Evolutionary conservation across 2,888 invertebrate genomes (phyloP), one percentile per base, ranked within the genome.

Genomic region (Drosophila antonietae): DNA sequence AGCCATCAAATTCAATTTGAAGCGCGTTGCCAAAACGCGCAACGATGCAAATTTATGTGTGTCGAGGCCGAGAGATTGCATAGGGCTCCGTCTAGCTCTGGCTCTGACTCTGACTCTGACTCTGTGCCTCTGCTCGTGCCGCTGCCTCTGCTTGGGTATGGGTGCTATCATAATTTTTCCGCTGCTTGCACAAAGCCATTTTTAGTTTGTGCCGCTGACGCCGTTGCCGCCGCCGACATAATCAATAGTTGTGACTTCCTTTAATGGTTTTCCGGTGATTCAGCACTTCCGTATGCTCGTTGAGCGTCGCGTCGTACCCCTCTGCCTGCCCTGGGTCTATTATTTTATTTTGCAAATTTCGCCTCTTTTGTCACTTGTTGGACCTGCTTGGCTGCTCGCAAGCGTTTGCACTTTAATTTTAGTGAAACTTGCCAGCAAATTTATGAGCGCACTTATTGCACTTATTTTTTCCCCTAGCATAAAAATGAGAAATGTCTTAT

Each of bases 181-280:
- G 74, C 74, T 75, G 69, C 69, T 80, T 86, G 87, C 83, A 83
- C 78, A 83, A 73, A 78, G 79, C 72, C 64, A 73, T 71, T 87
- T 85, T 85, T 81, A 85, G 85, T 75, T 84, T 72, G 66, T 67
- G 65, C 56, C 67, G 58, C 18, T 75, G 67, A 60, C 67, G 72
- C 73, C 69, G 75, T 68, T 86, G 78, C 71, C 73, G 75, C 65
- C 89, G 78, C 73, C 89, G 78, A 78, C 89, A 88, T 88, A 90
- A 89, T 89, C 88, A 89, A 90, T 89, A 89, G 90, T 89, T 89
- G 89, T 86, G 89, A 87, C 90, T 89, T 90, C 84, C 89, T 87
- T 88, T 90, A 89, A 90, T 90, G 89, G 89, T 83, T 88, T 90
- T 88, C 88, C 88, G 88, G 90, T 89, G 89, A 90, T 89, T 90